phyloP scores from a whole-genome alignment of 1,140 invertebrate genomes.

The Hermetia illucens region DNA sequence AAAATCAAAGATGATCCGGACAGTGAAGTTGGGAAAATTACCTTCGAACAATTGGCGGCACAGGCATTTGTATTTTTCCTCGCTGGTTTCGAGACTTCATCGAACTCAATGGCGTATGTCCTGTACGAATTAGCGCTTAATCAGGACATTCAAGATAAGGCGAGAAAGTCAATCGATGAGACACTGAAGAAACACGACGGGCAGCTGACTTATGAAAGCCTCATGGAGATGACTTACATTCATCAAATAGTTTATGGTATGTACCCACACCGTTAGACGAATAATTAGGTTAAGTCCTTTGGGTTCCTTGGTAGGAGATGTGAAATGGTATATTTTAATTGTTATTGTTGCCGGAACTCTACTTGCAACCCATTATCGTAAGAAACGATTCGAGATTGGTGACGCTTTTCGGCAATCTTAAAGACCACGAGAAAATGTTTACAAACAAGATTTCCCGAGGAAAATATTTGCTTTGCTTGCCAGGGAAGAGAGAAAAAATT shows the following conservation, averaged over 20 bases:
- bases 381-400: too few species aligned
- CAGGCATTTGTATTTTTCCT: conserved; percentile 43
- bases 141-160: conserved; percentile 32
- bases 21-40: neutral
- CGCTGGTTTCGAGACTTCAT: conserved; percentile 51
- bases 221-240: conserved; percentile 34
- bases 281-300: conserved; percentile 13
- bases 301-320: conserved; percentile 18
- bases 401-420: too few species aligned
- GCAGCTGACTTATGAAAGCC: conserved; percentile 31
- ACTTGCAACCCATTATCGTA: too few species aligned
- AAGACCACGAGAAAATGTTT: too few species aligned
- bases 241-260: conserved; percentile 32
- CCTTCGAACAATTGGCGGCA: conserved; percentile 30
- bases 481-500: too few species aligned
- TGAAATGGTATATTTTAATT: conserved; percentile 2
- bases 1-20: neutral
- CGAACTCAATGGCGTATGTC: conserved; percentile 37
- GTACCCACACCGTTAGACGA: conserved; percentile 16
- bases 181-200: conserved; percentile 22
- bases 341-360: neutral
- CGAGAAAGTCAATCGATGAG: conserved; percentile 27
- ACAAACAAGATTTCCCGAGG: too few species aligned
- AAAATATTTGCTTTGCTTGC: too few species aligned
- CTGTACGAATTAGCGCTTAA: conserved; percentile 38